Percentiles rank a stretch among this genome's conserved stretches.
Conservation (phyloP, 1,140 invertebrate genomes). For the Pogonomyrmex californicus region DNA sequence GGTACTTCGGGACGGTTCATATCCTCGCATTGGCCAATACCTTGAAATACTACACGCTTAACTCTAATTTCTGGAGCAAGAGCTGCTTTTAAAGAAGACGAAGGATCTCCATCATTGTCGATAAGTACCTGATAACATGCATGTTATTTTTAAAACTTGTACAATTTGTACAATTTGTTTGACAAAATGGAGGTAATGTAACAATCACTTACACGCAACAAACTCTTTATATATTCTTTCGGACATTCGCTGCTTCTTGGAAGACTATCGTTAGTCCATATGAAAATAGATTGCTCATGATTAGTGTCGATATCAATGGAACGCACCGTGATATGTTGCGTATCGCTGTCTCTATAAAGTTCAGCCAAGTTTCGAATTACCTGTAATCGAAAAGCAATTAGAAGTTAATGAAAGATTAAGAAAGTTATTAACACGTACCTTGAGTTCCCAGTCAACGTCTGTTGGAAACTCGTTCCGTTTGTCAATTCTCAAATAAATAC, state of each 20-base stretch:
- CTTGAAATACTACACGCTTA: conserved; percentile 88
- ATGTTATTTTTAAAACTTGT: not conserved
- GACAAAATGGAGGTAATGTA: not conserved
- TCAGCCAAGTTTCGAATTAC: conserved; percentile 90
- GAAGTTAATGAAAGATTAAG: not conserved
- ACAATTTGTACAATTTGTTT: not conserved
- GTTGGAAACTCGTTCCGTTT: conserved; percentile 88
- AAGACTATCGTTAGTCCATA: conserved; percentile 96
- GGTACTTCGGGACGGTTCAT: conserved; percentile 77
- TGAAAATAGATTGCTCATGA: conserved; percentile 89
- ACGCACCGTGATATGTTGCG: conserved; percentile 91
- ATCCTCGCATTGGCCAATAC: conserved; percentile 89
- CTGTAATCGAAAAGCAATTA: conserved; percentile 75
- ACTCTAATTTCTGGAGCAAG: conserved; percentile 90
- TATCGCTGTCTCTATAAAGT: conserved; percentile 90
- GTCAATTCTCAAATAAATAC: conserved; percentile 89
- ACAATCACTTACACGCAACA: conserved; percentile 88
- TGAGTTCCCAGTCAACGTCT: conserved; percentile 91
- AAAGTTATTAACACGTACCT: conserved; percentile 69
- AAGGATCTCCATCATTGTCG: conserved; percentile 87
- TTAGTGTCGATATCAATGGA: conserved; percentile 86
- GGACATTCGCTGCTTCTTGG: conserved; percentile 92
- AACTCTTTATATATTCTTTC: conserved; percentile 89
- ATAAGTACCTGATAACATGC: conserved; percentile 86
- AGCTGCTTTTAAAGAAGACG: conserved; percentile 86